Evolutionary conservation across 2,797 vertebrate species (phyloP).

Genomic region (Myoxocephalus aenaeus): DNA sequence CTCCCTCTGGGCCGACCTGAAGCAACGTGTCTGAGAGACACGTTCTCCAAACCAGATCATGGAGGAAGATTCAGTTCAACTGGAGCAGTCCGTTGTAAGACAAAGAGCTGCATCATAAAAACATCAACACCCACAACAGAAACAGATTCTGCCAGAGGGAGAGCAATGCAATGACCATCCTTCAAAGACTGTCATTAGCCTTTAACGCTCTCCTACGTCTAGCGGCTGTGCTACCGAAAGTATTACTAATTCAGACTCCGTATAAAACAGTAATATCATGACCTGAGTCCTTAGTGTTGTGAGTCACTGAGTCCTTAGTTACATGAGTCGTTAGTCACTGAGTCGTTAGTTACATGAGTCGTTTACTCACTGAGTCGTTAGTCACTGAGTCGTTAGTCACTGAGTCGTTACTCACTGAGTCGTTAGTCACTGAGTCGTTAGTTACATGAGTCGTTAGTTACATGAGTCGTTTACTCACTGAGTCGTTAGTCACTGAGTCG

Average conservation of each 20-base stretch:
- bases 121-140: constrained; percentile 43
- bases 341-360: no score
- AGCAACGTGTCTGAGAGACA: background rate
- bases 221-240: no score
- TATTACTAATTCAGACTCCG: no score
- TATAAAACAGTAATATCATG: no score
- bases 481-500: no score
- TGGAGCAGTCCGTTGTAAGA: background rate
- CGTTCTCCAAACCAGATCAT: constrained; percentile 25
- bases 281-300: no score
- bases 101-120: constrained; percentile 19
- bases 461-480: background rate
- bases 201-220: background rate
- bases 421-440: no score
- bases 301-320: no score
- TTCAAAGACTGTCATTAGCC: constrained; percentile 21
- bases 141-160: constrained; percentile 14
- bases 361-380: no score
- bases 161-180: constrained; percentile 16
- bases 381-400: no score
- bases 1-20: constrained; percentile 12
- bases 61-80: background rate
- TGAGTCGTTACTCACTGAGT: background rate
- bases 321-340: no score
- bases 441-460: background rate